A percentile compares a stretch with the other conserved stretches of the same genome.
Conservation (phyloP, 2,888 invertebrate genomes). For the Ennomos quercinarius region DNA sequence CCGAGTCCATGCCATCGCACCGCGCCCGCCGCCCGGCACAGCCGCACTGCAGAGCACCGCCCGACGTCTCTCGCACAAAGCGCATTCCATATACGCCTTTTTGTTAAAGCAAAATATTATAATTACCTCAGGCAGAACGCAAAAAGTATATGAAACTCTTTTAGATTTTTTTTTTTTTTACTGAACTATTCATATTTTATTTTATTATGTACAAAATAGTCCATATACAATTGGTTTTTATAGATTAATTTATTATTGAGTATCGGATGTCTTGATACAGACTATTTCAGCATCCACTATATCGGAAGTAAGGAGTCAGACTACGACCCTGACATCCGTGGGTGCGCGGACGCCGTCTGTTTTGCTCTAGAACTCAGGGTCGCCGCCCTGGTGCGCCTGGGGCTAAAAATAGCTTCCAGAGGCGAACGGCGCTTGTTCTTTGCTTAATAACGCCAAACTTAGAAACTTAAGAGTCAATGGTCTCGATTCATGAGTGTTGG, state of each 20-base stretch:
- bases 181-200: neutral
- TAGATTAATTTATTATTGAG: neutral
- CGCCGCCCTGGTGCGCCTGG: slow-evolving; percentile 72
- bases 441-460: slow-evolving; percentile 50
- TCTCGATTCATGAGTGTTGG: slow-evolving; percentile 27
- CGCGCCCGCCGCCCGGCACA: slow-evolving; percentile 57
- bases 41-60: slow-evolving; percentile 5
- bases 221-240: too few relatives aligned
- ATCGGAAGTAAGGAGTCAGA: slow-evolving; percentile 28
- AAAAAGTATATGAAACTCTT: neutral
- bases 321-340: slow-evolving; percentile 26
- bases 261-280: slow-evolving; percentile 4
- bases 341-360: slow-evolving; percentile 59
- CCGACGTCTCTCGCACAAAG: slow-evolving; percentile 11
- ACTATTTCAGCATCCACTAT: slow-evolving; percentile 18
- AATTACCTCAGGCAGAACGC: neutral
- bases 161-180: too few relatives aligned
- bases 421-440: slow-evolving; percentile 56
- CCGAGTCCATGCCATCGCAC: slow-evolving; percentile 61
- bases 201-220: too few relatives aligned
- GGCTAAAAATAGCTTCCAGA: slow-evolving; percentile 73
- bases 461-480: slow-evolving; percentile 41
- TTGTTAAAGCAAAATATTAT: neutral
- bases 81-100: slow-evolving; percentile 10
- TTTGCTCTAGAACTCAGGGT: slow-evolving; percentile 65